These are phyloP conservation scores for Australoheros scitulus DNA, from an alignment of 2,113 vertebrate genomes.

Conservation along the genomic window DNA sequence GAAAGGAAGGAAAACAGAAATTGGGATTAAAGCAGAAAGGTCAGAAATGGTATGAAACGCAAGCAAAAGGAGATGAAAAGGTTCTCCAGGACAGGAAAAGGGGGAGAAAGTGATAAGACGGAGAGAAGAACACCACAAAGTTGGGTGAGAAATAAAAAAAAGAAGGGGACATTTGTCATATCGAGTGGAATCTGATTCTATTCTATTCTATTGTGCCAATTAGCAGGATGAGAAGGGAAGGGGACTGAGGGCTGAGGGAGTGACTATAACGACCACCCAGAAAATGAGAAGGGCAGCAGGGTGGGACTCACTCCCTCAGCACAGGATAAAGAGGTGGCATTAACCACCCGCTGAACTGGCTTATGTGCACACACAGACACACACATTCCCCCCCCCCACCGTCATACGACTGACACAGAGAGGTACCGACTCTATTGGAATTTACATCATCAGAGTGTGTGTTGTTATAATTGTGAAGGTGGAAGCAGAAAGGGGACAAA, in stretches of 20 bases:
- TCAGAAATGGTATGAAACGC: too few relatives aligned
- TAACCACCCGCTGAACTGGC: slow-evolving; percentile 30
- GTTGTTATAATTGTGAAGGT: neutral
- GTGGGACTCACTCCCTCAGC: slow-evolving; percentile 29
- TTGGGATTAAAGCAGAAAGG: too few relatives aligned
- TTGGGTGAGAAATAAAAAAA: neutral
- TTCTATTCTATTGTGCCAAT: slow-evolving; percentile 6
- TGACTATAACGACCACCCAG: slow-evolving; percentile 53
- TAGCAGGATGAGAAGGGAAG: neutral
- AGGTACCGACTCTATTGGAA: slow-evolving; percentile 37
- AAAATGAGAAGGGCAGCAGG: slow-evolving; percentile 10
- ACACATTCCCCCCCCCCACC: neutral
- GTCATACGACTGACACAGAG: slow-evolving; percentile 33
- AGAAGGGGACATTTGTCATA: neutral
- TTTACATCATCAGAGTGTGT: slow-evolving; percentile 3
- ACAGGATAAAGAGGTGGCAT: slow-evolving; percentile 37
- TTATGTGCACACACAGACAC: neutral
- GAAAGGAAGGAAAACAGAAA: neutral
- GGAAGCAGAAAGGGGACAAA: slow-evolving; percentile 12
- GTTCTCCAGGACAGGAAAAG: too few relatives aligned
- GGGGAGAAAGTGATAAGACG: neutral
- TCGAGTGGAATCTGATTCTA: neutral
- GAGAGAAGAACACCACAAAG: neutral
- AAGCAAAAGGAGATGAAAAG: neutral
- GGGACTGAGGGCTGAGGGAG: neutral